Conservation (phyloP, 2,113 vertebrate species). For the Oryzias javanicus region DNA sequence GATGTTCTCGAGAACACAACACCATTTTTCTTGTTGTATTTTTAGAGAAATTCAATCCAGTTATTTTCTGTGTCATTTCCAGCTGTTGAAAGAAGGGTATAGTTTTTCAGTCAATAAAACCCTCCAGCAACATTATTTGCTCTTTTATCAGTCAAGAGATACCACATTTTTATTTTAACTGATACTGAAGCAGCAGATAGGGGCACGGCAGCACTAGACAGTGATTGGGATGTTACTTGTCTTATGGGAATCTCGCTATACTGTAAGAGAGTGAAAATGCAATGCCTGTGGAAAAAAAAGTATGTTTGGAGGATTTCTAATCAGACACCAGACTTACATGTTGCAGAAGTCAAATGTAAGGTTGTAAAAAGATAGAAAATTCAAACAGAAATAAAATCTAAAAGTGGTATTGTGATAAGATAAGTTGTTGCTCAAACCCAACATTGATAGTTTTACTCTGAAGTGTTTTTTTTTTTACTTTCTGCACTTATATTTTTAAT, state of each 20-base stretch:
- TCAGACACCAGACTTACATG: too few relatives aligned
- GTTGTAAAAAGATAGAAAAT: too few relatives aligned
- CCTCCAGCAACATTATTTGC: background rate
- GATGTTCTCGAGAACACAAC: background rate
- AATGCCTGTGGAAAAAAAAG: background rate
- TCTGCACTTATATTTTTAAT: too few relatives aligned
- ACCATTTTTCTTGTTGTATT: background rate
- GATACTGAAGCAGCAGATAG: background rate
- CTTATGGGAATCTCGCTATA: background rate
- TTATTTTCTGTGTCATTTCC: conserved; percentile 20
- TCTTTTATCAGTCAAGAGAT: background rate
- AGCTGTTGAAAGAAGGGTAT: conserved; percentile 4
- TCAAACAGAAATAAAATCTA: too few relatives aligned
- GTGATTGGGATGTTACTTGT: background rate
- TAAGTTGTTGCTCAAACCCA: too few relatives aligned
- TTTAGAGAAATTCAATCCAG: background rate
- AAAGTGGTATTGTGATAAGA: too few relatives aligned
- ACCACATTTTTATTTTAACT: background rate
- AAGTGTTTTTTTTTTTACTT: too few relatives aligned
- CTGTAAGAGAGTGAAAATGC: background rate
- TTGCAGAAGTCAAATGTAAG: too few relatives aligned
- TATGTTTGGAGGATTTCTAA: background rate
- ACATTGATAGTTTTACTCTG: too few relatives aligned
- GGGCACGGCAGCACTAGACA: background rate
- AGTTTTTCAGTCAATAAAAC: conserved; percentile 8